phyloP scores from a whole-genome alignment of 2,797 vertebrate genomes.

The Anguilla megastoma region DNA sequence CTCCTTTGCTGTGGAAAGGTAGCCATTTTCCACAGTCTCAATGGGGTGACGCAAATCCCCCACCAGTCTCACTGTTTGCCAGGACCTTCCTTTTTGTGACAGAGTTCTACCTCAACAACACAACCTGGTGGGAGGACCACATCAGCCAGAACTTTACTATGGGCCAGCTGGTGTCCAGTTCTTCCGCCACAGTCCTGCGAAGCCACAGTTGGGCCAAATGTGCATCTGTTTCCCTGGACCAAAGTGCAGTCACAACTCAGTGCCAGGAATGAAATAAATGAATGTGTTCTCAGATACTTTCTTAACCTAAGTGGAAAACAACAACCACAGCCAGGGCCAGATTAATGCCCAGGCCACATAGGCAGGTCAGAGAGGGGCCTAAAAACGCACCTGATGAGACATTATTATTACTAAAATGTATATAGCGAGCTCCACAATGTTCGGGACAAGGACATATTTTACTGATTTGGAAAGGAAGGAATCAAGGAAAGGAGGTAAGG shows the following conservation, averaged over 20 bases:
- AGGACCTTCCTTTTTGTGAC: constrained; percentile 52
- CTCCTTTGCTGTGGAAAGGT: not conserved
- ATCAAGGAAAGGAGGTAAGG: no score
- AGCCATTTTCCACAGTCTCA: not conserved
- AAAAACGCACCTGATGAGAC: no score
- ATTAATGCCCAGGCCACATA: no score
- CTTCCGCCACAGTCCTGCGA: constrained; percentile 15
- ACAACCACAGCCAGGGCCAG: not conserved
- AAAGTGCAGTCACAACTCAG: not conserved
- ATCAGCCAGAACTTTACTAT: constrained; percentile 19
- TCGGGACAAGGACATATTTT: no score
- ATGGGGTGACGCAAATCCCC: constrained; percentile 20
- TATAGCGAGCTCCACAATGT: no score
- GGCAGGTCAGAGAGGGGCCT: no score
- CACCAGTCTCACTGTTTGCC: constrained; percentile 4
- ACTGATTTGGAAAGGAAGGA: no score
- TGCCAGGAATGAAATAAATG: no score
- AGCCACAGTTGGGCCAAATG: constrained; percentile 9
- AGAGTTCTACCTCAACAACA: constrained; percentile 47
- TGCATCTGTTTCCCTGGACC: not conserved
- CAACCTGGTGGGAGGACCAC: constrained; percentile 39
- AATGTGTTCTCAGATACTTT: not conserved
- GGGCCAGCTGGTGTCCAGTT: not conserved
- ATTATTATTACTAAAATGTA: no score
- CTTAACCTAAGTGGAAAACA: not conserved